These are phyloP conservation scores for Leptoteleia sp. DNA, from an alignment of 1,140 invertebrate genomes.

Conservation along the genomic window DNA sequence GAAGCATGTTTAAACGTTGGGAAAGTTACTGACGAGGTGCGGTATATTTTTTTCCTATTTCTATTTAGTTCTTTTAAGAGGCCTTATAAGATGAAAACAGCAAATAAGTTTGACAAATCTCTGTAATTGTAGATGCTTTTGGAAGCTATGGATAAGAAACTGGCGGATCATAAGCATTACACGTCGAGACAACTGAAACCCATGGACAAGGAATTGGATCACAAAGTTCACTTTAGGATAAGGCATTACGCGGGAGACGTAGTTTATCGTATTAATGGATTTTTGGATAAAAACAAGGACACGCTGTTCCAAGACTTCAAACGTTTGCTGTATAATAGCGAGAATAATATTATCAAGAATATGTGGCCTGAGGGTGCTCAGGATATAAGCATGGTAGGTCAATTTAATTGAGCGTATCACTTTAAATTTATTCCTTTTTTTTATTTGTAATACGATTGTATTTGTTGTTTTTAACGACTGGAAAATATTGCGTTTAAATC, in stretches of 20 bases:
- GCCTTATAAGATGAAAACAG: not conserved
- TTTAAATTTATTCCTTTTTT: no score
- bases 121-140: conserved; percentile 86
- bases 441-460: no score
- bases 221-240: conserved; percentile 92
- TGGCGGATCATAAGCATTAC: conserved; percentile 94
- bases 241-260: conserved; percentile 98
- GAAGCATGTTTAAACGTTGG: conserved; percentile 97
- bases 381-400: conserved; percentile 84
- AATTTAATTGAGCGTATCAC: not conserved
- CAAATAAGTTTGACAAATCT: conserved; percentile 7
- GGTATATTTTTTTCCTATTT: conserved; percentile 3
- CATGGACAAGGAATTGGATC: conserved; percentile 89
- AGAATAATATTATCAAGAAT: conserved; percentile 87
- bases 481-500: not conserved
- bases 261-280: conserved; percentile 93
- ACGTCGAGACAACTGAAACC: conserved; percentile 92
- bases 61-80: not conserved
- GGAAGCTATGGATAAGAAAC: conserved; percentile 95
- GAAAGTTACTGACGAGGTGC: conserved; percentile 92
- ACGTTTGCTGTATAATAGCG: conserved; percentile 91
- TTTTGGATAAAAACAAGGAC: conserved; percentile 98
- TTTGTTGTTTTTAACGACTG: no score
- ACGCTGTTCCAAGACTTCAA: conserved; percentile 98
- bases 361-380: conserved; percentile 98